Base-by-base conservation (phyloP, 2,888 invertebrate species). In the Smittia sp. region DNA sequence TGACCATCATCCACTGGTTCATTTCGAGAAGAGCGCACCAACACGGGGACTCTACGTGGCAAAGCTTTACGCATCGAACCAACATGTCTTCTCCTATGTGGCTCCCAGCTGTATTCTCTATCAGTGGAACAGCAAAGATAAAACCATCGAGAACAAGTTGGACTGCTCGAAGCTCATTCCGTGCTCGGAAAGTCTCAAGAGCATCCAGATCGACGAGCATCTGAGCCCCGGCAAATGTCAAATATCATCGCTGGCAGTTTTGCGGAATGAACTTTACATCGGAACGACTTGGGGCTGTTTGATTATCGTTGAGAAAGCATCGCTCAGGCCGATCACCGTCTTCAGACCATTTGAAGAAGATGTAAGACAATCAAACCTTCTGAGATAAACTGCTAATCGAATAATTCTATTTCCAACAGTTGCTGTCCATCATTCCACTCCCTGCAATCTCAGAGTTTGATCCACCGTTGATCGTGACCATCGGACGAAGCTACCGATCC, bases 271-370 rank as follows among this genome's bases (percentile, higher is more conserved):
- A 78, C 83, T 97, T 52, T 95, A 94, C 81, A 90, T 94, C 75
- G 98, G 98, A 63, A 98, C 98, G 0, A 94, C 94, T 6, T 93
- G 94, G 69, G 98, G 98, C 24, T 95, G 96, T 80, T 84, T 98
- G 63, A 91, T 98, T 72, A 91, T 97, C 4, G 93, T 94, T 0
- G 95, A 96, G 80, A 87, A 90, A 18, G 84, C 85, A 74, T 87
- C 90, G 0, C 85, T 97, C 77, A 84, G 93, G 1, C 96, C 97
- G 0, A 89, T 96, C 74, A 94, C 94, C 1, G 91, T 96, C n/a
- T 96, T 96, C 84, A 85, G 96, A 46, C 94, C 96, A 0, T 94
- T 93, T 79, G 92, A 94, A 81, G 91, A 91, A 77, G 91, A 94
- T 81, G 91, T 92, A 27, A 84, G 63, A 25, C 9, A 9, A 22